Evolutionary conservation across 2,797 vertebrate species (phyloP), one percentile per base, ranked within the genome.

Genomic region (Channa striata): DNA sequence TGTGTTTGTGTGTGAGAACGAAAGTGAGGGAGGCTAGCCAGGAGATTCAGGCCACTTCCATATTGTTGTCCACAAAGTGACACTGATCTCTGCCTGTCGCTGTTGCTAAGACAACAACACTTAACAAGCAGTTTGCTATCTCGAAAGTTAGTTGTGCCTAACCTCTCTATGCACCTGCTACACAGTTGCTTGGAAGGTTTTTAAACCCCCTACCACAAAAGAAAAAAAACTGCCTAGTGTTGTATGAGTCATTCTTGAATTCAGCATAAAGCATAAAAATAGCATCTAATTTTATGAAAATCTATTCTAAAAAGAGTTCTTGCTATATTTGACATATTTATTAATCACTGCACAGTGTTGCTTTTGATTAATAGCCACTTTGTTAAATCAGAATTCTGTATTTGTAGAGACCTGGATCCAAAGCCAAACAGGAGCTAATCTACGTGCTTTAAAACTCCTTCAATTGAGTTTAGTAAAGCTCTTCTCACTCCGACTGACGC

Each of bases 401-500:
- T 51, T 59, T 73, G 8, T 50, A 60, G 19, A 33, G 54, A 58
- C 39, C 47, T 49, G 52, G 39, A 53, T 39, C 56, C 49, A 5
- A 23, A 44, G n/a, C 8, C 42, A n/a, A 11, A 40, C n/a, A 62
- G 50, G 46, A 77, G 57, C 46, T 59, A 56, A 71, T 77, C 68
- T 39, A 11, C 23, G 59, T 57, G 40, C 51, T 74, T 83, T 74
- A 58, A 68, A 80, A 82, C 68, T 76, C 74, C 58, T 83, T 86
- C 43, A 70, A 69, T 57, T 62, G 58, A 83, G 69, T 78, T 82
- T 74, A 65, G 56, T 66, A 61, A 80, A 78, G 77, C 83, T 69
- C 59, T 57, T 50, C 52, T 69, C 60, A 11, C 72, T 80, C 73
- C 30, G 16, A 68, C 59, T 76, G 42, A 73, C 72, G 49, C 42